Evolutionary conservation across 2,113 vertebrate species (phyloP), one percentile per base, ranked within the genome.

Genomic region (Alligator mississippiensis): DNA sequence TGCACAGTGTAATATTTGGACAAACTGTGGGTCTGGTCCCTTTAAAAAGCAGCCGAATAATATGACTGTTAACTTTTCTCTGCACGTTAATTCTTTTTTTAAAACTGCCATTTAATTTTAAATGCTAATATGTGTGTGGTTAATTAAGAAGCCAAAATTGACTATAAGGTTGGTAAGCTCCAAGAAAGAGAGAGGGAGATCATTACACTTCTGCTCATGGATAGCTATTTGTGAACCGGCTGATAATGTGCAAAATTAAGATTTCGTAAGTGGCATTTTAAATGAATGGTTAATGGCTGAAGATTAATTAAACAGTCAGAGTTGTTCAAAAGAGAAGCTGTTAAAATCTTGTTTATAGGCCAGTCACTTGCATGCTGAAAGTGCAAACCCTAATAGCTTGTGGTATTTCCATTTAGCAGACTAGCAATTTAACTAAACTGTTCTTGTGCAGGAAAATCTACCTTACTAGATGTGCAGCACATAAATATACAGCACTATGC

Each of bases 231-330:
- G 97, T 97, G 96, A 98, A 97, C 96, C 95, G 97, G 94, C 94
- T 97, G 97, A 98, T 98, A 97, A 97, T 97, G 95, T 98, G 96
- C 96, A 98, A 97, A 98, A 98, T 98, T 96, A 97, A 97, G 97
- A 97, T 98, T 98, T 97, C 2, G 24, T 95, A 97, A 97, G 95
- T 97, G 96, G 95, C 97, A 97, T 98, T 98, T 97, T 97, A 98
- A 98, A 98, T 98, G 97, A 98, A 97, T 97, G 96, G 97, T 97
- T 98, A 97, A 97, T 98, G 96, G 96, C 92, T 97, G 95, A 96
- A 97, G 95, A 98, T 98, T 98, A 98, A 98, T 98, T 98, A 98
- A 97, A 98, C 92, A 96, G 94, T 96, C 97, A 94, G 91, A 96
- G 96, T 97, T 98, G 97, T 98, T 98, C 95, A 97, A 96, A 97